Evolutionary conservation across 2,888 invertebrate genomes (phyloP).

Genomic region (Clunio marinus): DNA sequence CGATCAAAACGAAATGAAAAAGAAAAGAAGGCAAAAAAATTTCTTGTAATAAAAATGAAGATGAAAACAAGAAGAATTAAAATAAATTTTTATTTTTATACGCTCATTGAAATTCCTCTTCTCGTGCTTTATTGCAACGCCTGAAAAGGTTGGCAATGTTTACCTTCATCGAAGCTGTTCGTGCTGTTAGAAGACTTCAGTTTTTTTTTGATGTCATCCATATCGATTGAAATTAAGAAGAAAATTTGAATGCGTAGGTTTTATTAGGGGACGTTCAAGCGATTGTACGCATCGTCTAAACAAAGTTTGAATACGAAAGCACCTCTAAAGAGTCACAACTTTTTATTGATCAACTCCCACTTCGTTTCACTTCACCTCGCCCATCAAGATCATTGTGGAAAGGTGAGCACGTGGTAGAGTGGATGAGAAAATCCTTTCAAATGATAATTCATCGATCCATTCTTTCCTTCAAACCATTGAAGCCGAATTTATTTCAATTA

Average conservation of each 20-base stretch:
- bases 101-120: not conserved
- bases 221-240: not conserved
- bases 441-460: conserved; percentile 28
- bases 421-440: not conserved
- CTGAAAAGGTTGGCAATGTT: conserved; percentile 10
- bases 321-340: no score
- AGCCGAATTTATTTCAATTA: conserved; percentile 38
- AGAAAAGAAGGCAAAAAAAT: not conserved
- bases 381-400: not conserved
- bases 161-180: no score
- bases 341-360: not conserved
- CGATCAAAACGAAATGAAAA: no score
- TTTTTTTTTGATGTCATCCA: not conserved
- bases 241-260: conserved; percentile 1
- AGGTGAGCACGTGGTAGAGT: not conserved
- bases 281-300: not conserved
- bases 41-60: conserved; percentile 10
- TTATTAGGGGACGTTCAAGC: not conserved
- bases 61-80: conserved; percentile 21
- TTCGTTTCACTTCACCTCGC: not conserved
- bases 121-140: not conserved
- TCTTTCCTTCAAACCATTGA: conserved; percentile 27
- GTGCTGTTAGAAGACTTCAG: no score
- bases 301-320: no score
- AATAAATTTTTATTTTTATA: conserved; percentile 32